Evolutionary conservation across 2,113 vertebrate genomes (phyloP).

Genomic region (Passer domesticus): DNA sequence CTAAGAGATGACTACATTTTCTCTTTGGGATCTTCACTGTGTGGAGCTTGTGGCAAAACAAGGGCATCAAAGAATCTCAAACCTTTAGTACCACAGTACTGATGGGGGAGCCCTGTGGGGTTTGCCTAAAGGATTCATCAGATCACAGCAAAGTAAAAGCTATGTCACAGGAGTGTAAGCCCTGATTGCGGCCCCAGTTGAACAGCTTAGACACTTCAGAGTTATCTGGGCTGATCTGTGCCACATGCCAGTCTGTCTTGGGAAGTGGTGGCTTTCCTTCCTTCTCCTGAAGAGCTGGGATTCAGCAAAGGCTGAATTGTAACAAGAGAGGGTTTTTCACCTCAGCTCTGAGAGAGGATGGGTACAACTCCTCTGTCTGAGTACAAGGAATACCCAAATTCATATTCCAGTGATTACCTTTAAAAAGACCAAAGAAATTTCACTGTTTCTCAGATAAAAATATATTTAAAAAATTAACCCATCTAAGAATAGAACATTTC

Average conservation of each 20-base stretch:
- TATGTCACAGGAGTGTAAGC: background rate
- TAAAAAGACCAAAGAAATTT: background rate
- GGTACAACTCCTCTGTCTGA: rapidly evolving
- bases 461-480: background rate
- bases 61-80: background rate
- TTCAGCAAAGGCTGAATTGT: background rate
- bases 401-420: background rate
- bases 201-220: background rate
- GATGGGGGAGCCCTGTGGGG: rapidly evolving
- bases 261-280: background rate
- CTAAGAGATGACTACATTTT: background rate
- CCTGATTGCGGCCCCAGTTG: background rate
- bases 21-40: background rate
- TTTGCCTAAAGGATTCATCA: background rate
- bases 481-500: background rate
- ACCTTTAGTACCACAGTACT: background rate
- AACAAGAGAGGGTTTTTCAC: background rate
- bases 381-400: background rate
- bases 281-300: background rate
- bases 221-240: background rate
- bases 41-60: background rate
- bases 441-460: background rate
- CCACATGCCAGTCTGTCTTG: background rate
- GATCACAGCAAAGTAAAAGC: background rate
- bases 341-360: rapidly evolving